Conservation (phyloP, 2,797 vertebrate genomes). For the Steatocranus sp. region DNA sequence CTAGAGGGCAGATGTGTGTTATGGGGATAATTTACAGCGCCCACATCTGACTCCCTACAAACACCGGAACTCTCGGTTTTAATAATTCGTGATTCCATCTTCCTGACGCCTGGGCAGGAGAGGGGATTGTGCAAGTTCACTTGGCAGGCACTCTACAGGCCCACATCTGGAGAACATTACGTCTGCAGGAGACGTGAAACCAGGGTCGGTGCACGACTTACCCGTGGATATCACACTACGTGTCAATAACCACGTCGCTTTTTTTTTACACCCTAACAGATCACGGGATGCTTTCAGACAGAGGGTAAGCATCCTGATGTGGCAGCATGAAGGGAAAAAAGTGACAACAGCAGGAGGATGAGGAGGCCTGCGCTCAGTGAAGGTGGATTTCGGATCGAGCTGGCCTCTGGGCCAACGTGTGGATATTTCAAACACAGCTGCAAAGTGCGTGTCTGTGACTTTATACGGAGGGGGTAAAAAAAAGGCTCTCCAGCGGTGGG, state of each 20-base stretch:
- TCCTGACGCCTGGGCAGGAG: slow-evolving; percentile 70
- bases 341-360: slow-evolving; percentile 10
- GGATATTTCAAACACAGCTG: not conserved
- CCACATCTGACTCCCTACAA: not conserved
- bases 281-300: not conserved
- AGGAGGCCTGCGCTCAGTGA: slow-evolving; percentile 22
- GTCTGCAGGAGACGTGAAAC: slow-evolving; percentile 69
- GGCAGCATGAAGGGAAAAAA: not conserved
- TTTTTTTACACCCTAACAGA: not conserved
- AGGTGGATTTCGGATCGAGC: not conserved
- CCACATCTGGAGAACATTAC: slow-evolving; percentile 82
- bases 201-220: slow-evolving; percentile 59
- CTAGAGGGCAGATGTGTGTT: not conserved
- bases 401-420: not conserved
- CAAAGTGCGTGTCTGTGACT: not conserved
- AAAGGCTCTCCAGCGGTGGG: not conserved
- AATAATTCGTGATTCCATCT: slow-evolving; percentile 50
- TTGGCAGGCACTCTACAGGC: slow-evolving; percentile 70
- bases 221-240: slow-evolving; percentile 71
- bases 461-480: not conserved
- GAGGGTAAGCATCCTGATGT: slow-evolving; percentile 17
- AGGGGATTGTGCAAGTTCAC: slow-evolving; percentile 79
- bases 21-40: not conserved
- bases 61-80: slow-evolving; percentile 32
- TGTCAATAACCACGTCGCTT: slow-evolving; percentile 51